Conservation (phyloP, 92 coral and sea anemone species). For the Muricea muricata region DNA sequence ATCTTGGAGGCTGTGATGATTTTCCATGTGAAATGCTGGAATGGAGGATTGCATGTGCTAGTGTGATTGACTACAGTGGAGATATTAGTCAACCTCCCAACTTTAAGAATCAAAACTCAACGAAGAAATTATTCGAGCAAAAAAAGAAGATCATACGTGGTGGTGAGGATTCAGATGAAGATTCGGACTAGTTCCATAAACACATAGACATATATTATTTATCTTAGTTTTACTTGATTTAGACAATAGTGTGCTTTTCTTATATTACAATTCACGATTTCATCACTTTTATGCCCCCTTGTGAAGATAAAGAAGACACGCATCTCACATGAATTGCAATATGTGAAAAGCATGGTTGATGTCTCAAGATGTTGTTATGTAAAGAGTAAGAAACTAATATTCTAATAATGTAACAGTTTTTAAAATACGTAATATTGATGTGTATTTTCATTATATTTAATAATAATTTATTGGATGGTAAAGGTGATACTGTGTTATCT, state of each 20-base stretch:
- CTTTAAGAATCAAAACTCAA: conserved; percentile 34
- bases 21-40: conserved; percentile 91
- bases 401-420: background rate
- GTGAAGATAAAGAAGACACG: no score
- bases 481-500: no score
- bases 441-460: no score
- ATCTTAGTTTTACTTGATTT: background rate
- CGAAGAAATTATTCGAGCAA: conserved; percentile 28
- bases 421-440: no score
- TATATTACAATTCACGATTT: no score
- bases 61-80: conserved; percentile 89
- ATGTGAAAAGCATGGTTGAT: no score
- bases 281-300: no score
- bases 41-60: conserved; percentile 92
- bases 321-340: no score
- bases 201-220: background rate
- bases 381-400: background rate
- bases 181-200: conserved; percentile 26
- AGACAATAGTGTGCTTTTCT: background rate
- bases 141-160: conserved; percentile 40
- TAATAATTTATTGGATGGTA: no score
- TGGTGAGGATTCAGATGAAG: conserved; percentile 35
- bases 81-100: conserved; percentile 87
- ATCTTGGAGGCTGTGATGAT: conserved; percentile 95
- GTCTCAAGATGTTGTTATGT: background rate